Evolutionary conservation across 1,140 invertebrate species (phyloP).

Genomic region (Muscidifurax raptorellus): DNA sequence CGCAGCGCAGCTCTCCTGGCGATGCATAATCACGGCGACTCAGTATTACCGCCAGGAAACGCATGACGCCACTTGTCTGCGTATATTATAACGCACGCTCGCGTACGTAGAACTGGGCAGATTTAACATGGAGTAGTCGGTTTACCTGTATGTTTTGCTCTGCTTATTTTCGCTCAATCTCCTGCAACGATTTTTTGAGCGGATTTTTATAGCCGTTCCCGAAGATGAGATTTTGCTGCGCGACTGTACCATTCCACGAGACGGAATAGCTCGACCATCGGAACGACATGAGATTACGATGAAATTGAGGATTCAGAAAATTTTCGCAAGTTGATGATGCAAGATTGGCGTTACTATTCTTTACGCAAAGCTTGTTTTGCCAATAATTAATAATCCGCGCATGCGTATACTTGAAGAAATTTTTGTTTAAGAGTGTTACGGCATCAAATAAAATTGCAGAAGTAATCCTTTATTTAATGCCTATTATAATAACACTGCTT

Average conservation of each 20-base stretch:
- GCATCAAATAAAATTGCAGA: no score
- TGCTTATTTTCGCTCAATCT: neutral
- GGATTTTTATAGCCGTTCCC: neutral
- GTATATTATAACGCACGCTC: neutral
- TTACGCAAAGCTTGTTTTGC: no score
- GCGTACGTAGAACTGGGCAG: neutral
- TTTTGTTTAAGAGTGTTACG: no score
- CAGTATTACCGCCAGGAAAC: neutral
- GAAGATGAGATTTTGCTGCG: neutral
- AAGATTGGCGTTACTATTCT: no score
- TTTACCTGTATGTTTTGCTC: neutral
- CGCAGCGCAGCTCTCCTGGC: neutral
- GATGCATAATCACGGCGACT: constrained; percentile 16
- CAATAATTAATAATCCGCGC: no score
- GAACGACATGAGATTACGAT: no score
- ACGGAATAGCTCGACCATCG: neutral
- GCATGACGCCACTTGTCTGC: neutral
- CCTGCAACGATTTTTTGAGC: neutral
- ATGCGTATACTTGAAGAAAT: no score
- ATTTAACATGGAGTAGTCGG: neutral
- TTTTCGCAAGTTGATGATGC: no score
- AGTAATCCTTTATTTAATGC: no score
- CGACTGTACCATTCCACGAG: neutral
- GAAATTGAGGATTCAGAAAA: neutral
- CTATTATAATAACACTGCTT: no score